Base-by-base conservation (phyloP, 2,113 vertebrate species). In the Hyaena hyaena region DNA sequence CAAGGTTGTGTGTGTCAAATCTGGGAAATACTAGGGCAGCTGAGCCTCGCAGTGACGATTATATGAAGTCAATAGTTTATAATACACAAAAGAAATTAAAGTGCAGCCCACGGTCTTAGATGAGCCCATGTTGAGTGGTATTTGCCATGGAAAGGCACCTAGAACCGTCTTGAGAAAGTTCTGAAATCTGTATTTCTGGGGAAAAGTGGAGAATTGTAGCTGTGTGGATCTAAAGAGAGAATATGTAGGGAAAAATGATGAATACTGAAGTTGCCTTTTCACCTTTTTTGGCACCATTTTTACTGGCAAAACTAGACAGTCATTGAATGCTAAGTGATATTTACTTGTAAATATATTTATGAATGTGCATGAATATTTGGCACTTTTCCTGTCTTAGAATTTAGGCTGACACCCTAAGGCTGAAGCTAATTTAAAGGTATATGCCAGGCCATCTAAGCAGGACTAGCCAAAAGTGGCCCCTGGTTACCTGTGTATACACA, bases 321-420 rank as follows among this genome's bases (percentile, higher is more conserved):
- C 28, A 84, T 9, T 85, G 76, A 92, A 94, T 88, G 69, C 73
- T 88, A 90, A 90, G n/a, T n/a, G 55, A 26, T 58, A 74, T 43
- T 96, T 91, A n/a, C 39, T 94, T 83, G 65, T 90, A 58, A 74
- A 84, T 95, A n/a, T 69, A 84, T 61, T 92, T 91, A 16, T 89
- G 79, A 95, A 82, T 14, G 11, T 66, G 50, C 58, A 31, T 24
- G 69, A 77, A 58, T 86, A 77, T 77, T 39, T 88, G 81, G 55
- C 55, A 84, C 26, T 65, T 79, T 17, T 95, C 33, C 58, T 95
- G 33, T 24, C 43, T 91, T 90, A 79, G 43, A 89, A 87, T 73
- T 63, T 58, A 83, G 84, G 21, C 35, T 10, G 48, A 35, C 53
- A 50, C 58, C 24, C 33, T 84, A n/a, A 82, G 82, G 53, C 48